Conservation (phyloP, 2,888 invertebrate species). For the Patella caerulea region DNA sequence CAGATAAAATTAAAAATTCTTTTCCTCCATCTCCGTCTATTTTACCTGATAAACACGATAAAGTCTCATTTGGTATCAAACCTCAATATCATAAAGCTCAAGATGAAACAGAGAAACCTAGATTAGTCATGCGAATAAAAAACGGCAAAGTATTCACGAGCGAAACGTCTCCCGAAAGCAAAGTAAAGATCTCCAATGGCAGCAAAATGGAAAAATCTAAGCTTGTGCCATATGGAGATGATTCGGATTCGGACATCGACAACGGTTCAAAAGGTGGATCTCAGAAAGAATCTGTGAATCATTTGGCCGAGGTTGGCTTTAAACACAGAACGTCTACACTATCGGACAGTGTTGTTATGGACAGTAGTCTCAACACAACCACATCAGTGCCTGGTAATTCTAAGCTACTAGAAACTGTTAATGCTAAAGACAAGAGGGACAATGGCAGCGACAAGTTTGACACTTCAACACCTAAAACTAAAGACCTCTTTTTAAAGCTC, state of each 20-base stretch:
- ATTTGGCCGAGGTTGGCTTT: slow-evolving; percentile 19
- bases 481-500: slow-evolving; percentile 29
- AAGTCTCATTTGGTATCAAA: slow-evolving; percentile 58
- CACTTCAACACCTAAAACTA: slow-evolving; percentile 8
- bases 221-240: slow-evolving; percentile 70
- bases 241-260: slow-evolving; percentile 63
- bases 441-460: not conserved
- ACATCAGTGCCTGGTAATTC: slow-evolving; percentile 63
- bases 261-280: slow-evolving; percentile 5
- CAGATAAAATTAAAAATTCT: slow-evolving; percentile 17
- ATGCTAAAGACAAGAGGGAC: slow-evolving; percentile 12
- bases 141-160: slow-evolving; percentile 64
- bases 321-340: not conserved
- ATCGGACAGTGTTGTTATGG: slow-evolving; percentile 44
- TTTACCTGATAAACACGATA: slow-evolving; percentile 54
- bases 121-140: slow-evolving; percentile 69
- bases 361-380: slow-evolving; percentile 56
- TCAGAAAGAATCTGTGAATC: slow-evolving; percentile 1
- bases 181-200: slow-evolving; percentile 41
- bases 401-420: slow-evolving; percentile 45
- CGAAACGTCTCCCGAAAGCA: slow-evolving; percentile 60
- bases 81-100: slow-evolving; percentile 13
- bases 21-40: slow-evolving; percentile 22
- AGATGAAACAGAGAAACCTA: slow-evolving; percentile 40
- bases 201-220: slow-evolving; percentile 23